Conservation (phyloP, 2,888 invertebrate genomes). For the Limenitis arthemis region DNA sequence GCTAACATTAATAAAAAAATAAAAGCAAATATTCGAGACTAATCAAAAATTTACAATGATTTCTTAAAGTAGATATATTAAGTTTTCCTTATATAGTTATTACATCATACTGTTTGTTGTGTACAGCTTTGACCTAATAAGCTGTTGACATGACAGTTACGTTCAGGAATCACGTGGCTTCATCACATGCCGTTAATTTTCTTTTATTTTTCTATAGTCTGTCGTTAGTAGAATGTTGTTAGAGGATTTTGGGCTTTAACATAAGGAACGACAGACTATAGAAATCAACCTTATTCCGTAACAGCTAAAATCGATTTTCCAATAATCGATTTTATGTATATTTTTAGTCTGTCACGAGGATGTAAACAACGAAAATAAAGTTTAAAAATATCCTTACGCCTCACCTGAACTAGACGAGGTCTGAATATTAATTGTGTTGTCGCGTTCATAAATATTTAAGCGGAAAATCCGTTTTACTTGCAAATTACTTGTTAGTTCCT, state of each 20-base stretch:
- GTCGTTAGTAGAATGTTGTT: neutral
- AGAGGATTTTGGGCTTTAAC: slow-evolving; percentile 2
- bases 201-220: neutral
- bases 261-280: neutral
- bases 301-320: neutral
- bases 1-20: too few species aligned
- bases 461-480: neutral
- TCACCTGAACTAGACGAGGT: too few species aligned
- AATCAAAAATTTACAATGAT: too few species aligned
- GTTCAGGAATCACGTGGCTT: slow-evolving; percentile 5
- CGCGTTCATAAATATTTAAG: too few species aligned
- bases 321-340: neutral
- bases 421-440: too few species aligned
- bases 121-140: too few species aligned
- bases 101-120: too few species aligned
- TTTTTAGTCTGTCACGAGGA: slow-evolving; percentile 2
- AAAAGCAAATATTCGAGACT: too few species aligned
- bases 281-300: neutral
- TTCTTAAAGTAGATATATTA: too few species aligned
- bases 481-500: neutral
- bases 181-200: slow-evolving; percentile 2
- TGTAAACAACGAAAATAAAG: neutral
- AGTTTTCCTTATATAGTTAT: too few species aligned
- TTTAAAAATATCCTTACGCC: neutral
- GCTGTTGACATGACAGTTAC: neutral